These are phyloP conservation scores for Carduelis carduelis DNA, from an alignment of 2,797 vertebrate species.

Conservation along the genomic window DNA sequence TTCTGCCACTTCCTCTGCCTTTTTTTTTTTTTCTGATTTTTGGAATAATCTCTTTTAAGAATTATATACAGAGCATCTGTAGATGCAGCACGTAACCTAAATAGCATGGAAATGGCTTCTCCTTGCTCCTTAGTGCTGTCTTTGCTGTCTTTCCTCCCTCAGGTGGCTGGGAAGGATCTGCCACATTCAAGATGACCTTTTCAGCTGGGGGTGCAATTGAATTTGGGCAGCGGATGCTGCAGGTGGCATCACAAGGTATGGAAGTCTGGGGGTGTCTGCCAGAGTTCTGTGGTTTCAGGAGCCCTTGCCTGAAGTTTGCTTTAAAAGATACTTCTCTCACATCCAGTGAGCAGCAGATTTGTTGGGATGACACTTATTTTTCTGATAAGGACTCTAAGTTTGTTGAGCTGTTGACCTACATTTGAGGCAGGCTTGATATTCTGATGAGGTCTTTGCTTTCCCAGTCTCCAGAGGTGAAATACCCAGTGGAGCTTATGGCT, in stretches of 20 bases:
- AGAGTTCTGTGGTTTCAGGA: not conserved
- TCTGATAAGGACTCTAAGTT: not conserved
- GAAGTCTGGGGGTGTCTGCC: not conserved
- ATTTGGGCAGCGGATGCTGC: constrained; percentile 94
- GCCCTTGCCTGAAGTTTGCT: not conserved
- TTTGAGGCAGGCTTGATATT: not conserved
- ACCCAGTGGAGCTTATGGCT: constrained; percentile 82
- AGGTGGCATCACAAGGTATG: constrained; percentile 92
- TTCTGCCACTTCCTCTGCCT: not conserved
- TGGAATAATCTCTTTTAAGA: not conserved
- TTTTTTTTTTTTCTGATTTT: not conserved
- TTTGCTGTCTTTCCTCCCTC: not conserved
- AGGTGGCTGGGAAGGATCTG: constrained; percentile 95
- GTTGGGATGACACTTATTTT: not conserved
- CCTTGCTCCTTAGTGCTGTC: not conserved
- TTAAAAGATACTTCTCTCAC: not conserved
- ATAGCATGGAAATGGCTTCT: not conserved
- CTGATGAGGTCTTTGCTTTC: constrained; percentile 30
- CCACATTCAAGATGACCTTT: constrained; percentile 88
- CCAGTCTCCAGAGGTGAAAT: constrained; percentile 92
- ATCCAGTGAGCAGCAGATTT: not conserved
- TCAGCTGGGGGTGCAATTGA: constrained; percentile 92
- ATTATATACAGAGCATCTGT: not conserved
- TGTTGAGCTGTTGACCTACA: not conserved
- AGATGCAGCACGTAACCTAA: not conserved